phyloP scores from a whole-genome alignment of 2,113 vertebrate species.

The Alectura lathami region DNA sequence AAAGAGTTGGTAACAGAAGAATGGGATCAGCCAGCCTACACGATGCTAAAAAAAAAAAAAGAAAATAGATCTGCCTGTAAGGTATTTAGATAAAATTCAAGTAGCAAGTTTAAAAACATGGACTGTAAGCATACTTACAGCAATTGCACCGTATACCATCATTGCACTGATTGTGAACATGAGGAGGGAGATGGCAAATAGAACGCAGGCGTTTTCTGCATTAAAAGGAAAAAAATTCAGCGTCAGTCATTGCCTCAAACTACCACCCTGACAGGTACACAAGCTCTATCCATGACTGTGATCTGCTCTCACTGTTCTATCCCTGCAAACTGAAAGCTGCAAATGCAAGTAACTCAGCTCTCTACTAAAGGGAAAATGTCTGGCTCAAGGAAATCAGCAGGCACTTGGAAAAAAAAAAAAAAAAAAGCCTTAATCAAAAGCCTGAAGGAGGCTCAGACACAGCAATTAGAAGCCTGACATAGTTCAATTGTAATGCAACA shows the following conservation, averaged over 20 bases:
- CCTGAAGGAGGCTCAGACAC: not conserved
- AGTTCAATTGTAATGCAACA: conserved; percentile 1
- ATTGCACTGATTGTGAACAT: conserved; percentile 99
- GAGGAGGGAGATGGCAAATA: conserved; percentile 95
- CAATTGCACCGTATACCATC: conserved; percentile 98
- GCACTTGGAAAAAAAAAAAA: not conserved
- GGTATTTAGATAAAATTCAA: not conserved
- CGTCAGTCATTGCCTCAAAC: not conserved
- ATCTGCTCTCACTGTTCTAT: not conserved
- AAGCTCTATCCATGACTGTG: not conserved
- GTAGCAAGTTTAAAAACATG: not conserved
- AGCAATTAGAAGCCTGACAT: not conserved
- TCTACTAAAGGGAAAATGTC: not conserved
- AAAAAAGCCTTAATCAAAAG: not conserved
- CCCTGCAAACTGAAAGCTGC: not conserved
- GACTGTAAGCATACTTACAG: conserved; percentile 82
- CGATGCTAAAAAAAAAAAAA: conserved; percentile 81
- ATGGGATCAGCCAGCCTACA: conserved; percentile 96
- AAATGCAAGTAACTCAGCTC: not conserved
- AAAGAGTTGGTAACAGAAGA: conserved; percentile 98
- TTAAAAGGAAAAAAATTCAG: conserved; percentile 27
- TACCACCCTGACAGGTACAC: not conserved
- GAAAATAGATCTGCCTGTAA: not conserved
- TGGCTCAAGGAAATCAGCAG: not conserved
- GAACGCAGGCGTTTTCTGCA: conserved; percentile 94